Evolutionary conservation across 2,113 vertebrate genomes (phyloP).

Genomic region (Halichoeres trimaculatus): DNA sequence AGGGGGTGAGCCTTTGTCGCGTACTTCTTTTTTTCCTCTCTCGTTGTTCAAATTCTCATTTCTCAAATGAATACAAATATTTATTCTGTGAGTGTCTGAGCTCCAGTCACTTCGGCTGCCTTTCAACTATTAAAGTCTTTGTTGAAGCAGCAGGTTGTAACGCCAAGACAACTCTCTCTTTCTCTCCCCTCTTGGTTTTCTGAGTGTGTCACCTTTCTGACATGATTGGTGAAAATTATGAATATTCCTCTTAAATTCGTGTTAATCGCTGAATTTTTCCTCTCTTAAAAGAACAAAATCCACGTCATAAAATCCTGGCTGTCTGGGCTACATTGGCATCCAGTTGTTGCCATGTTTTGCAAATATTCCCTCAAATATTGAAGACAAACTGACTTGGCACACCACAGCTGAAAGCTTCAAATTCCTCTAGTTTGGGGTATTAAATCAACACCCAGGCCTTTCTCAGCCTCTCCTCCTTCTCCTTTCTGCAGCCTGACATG

Average conservation of each 20-base stretch:
- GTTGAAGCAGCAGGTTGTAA: conserved; percentile 93
- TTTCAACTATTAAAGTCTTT: conserved; percentile 90
- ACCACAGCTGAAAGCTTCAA: conserved; percentile 48
- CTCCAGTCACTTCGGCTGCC: conserved; percentile 89
- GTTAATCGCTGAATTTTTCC: neutral
- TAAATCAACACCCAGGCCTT: conserved; percentile 74
- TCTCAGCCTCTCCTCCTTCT: conserved; percentile 67
- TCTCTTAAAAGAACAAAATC: neutral
- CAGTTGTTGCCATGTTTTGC: conserved; percentile 12
- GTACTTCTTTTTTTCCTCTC: conserved; percentile 67
- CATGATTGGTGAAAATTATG: neutral
- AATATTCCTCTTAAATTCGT: neutral
- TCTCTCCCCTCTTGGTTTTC: conserved; percentile 2
- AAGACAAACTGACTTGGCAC: conserved; percentile 32
- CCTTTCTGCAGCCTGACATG: conserved; percentile 87
- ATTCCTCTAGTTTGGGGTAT: conserved; percentile 71
- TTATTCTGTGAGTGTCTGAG: conserved; percentile 89
- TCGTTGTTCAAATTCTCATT: conserved; percentile 81
- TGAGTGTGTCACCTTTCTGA: neutral
- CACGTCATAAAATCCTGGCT: neutral
- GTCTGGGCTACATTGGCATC: neutral
- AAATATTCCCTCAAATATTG: conserved; percentile 22
- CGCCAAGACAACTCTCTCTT: conserved; percentile 73
- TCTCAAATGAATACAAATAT: conserved; percentile 94
- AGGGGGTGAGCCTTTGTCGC: conserved; percentile 67